Percentiles rank a stretch among this genome's conserved stretches.
Conservation (phyloP, 2,797 vertebrate species). For the Pipistrellus pipistrellus region DNA sequence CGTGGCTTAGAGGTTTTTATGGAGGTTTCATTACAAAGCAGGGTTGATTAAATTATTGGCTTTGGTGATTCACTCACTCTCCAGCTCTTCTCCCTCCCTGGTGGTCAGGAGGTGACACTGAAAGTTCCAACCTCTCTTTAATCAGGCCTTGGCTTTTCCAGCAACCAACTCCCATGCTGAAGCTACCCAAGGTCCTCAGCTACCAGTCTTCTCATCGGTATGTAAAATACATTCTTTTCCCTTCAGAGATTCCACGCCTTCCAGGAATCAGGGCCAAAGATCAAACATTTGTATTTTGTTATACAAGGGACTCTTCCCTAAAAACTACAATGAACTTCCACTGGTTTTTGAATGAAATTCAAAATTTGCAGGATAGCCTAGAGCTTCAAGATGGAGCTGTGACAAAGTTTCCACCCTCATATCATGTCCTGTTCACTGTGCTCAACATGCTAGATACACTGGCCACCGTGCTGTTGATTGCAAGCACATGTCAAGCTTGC, state of each 20-base stretch:
- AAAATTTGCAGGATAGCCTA: not conserved
- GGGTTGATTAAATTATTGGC: not conserved
- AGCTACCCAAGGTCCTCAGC: not conserved
- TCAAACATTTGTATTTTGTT: not conserved
- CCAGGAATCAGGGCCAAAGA: not conserved
- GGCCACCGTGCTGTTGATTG: not conserved
- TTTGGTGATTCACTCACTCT: not conserved
- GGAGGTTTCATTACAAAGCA: not conserved
- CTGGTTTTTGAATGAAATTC: not conserved
- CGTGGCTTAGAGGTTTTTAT: not conserved
- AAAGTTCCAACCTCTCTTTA: not conserved
- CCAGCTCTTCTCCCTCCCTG: not conserved
- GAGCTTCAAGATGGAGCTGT: not conserved
- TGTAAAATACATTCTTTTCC: not conserved
- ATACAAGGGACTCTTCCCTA: not conserved
- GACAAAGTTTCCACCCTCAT: not conserved
- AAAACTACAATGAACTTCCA: not conserved
- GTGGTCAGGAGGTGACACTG: not conserved
- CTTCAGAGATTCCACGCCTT: not conserved
- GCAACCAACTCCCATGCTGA: not conserved
- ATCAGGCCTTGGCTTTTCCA: not conserved
- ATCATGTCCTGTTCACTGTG: not conserved
- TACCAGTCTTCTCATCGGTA: not conserved
- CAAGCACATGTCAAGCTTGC: not conserved
- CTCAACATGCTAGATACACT: not conserved